Percentiles rank a stretch among this genome's conserved stretches.
Evolutionary conservation across 1,140 invertebrate genomes (phyloP).

Genomic region (Drosophila bipectinata): DNA sequence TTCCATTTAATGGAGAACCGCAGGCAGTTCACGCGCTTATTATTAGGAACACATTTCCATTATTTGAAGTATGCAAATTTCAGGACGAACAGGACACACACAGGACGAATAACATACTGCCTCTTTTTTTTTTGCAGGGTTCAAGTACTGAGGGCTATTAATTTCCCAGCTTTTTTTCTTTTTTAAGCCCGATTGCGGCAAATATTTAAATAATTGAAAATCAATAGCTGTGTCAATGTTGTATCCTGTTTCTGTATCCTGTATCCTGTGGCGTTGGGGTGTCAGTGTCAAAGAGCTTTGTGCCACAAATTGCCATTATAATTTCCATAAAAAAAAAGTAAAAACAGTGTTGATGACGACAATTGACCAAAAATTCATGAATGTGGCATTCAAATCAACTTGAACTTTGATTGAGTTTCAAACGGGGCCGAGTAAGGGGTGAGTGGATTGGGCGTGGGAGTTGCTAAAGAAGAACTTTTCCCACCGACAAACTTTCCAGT

Average conservation of each 20-base stretch:
- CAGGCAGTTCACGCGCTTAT: neutral
- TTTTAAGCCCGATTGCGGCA: neutral
- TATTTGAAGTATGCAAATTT: conserved; percentile 34
- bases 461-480: neutral
- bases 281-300: neutral
- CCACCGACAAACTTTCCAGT: neutral
- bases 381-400: conserved; percentile 5
- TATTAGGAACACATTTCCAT: conserved; percentile 18
- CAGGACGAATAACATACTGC: too few species aligned
- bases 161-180: neutral
- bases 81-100: neutral
- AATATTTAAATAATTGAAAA: conserved; percentile 43
- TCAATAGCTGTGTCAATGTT: conserved; percentile 15
- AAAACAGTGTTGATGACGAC: neutral
- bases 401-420: conserved; percentile 5
- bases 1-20: conserved; percentile 7
- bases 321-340: neutral
- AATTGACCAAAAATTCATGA: neutral
- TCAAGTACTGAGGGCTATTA: neutral
- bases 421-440: neutral
- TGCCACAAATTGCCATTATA: conserved; percentile 8
- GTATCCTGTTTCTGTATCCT: neutral
- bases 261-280: neutral
- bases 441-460: too few species aligned
- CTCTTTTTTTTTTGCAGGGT: too few species aligned